Base-by-base conservation (phyloP, 2,888 invertebrate species). In the Aplocera efformata region DNA sequence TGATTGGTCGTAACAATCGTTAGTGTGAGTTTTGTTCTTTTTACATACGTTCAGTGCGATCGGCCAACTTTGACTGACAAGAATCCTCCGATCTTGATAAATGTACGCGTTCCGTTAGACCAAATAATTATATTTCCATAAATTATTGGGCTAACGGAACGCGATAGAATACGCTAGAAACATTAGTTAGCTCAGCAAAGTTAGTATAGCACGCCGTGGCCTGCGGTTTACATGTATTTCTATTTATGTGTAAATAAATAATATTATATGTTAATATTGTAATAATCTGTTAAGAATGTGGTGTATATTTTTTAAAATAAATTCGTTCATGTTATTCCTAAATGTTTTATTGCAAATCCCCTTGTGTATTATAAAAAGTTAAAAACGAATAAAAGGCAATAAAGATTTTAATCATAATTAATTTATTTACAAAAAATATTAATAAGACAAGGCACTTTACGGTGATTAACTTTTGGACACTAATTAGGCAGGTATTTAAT, bases 251-350 rank as follows among this genome's bases (percentile, higher is more conserved):
- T 46, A 50, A 44, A 46, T 53, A 50, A 52, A 64, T 60, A 56
- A 52, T 53, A 58, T 51, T 54, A 53, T 56, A 59, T 52, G 52
- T 57, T 56, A 55, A 54, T 52, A 56, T 50, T 39, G 37, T 41
- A 40, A 32, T 50, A 48, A 37, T 59, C 67, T 74, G 74, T 79
- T 77, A 73, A 71, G 65, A 77, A 61, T 68, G 64, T 66, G 70
- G 69, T 77, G 77, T 79, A 79, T 79, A 82, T 81, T 82, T 81
- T 79, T 79, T 61, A 79, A 78, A 79, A 70, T 72, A 79, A 81
- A 79, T 54, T 58, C 53, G 48, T 17, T 17, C 2, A 67, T 65
- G 69, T 74, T 74, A 60, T 65, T 69, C 64, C 69, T 74, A 75
- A 35, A 34, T 13, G n/a, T 26, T 32, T 33, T 36, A 10, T 13